A percentile compares a stretch with the other conserved stretches of the same genome.
phyloP scores from a whole-genome alignment of 2,113 vertebrate genomes.

The Thunnus maccoyii region DNA sequence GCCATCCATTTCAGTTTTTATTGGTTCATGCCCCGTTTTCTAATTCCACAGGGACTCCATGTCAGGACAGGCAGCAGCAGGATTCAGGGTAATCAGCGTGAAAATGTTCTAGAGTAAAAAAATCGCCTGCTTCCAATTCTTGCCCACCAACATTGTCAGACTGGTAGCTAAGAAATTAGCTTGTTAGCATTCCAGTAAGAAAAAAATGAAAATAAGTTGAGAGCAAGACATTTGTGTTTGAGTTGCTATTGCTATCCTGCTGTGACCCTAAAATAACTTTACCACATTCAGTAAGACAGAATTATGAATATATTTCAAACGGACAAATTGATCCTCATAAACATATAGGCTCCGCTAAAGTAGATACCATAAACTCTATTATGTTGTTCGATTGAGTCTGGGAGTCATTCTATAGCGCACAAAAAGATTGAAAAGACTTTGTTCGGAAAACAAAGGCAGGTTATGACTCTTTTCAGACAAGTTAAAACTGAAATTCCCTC shows the following conservation, averaged over 20 bases:
- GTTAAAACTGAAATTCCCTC: background rate
- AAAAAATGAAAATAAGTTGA: constrained; percentile 38
- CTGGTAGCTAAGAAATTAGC: constrained; percentile 8
- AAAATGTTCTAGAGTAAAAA: constrained; percentile 49
- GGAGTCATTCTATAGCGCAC: background rate
- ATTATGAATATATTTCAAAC: constrained; percentile 23
- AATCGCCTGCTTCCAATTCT: constrained; percentile 57
- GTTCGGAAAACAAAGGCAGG: background rate
- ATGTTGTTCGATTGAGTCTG: constrained; percentile 1
- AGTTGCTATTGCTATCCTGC: constrained; percentile 23
- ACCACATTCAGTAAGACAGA: constrained; percentile 4
- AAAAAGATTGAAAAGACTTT: background rate
- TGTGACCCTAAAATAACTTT: constrained; percentile 24
- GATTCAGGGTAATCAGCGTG: constrained; percentile 60
- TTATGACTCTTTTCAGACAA: background rate
- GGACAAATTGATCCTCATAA: background rate
- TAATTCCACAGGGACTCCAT: constrained; percentile 63
- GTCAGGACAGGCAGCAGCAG: constrained; percentile 69
- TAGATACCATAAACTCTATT: background rate
- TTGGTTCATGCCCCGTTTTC: constrained; percentile 57
- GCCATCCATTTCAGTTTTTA: constrained; percentile 70
- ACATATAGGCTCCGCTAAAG: background rate
- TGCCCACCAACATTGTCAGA: constrained; percentile 60
- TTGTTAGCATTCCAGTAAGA: constrained; percentile 25
- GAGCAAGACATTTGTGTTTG: constrained; percentile 4